phyloP scores from a whole-genome alignment of 2,888 invertebrate species.

The Xanthorhoe spadicearia region DNA sequence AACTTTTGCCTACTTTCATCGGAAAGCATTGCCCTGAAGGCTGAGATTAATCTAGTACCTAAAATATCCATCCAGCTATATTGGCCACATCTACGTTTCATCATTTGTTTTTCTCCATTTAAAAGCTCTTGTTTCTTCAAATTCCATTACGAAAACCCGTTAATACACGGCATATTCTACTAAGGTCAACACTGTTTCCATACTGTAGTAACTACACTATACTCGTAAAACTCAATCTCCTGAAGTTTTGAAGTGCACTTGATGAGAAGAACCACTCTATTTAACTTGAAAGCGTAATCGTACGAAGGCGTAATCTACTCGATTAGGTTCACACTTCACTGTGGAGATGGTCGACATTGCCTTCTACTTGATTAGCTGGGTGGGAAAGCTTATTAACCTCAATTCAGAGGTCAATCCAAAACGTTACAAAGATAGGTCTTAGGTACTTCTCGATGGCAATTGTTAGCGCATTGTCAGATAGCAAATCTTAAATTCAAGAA shows the following conservation, averaged over 20 bases:
- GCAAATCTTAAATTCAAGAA: no score
- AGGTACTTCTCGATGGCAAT: not conserved
- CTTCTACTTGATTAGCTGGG: conserved; percentile 4
- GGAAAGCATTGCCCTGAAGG: no score
- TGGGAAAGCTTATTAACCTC: conserved; percentile 1
- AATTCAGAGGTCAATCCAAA: not conserved
- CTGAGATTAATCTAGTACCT: no score
- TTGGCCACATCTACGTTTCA: no score
- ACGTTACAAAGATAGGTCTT: not conserved
- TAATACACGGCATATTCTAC: not conserved
- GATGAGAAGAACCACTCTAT: conserved; percentile 2
- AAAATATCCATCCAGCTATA: no score
- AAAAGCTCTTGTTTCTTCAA: not conserved
- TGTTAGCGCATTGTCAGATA: not conserved
- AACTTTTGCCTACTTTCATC: no score
- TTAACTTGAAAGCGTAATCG: conserved; percentile 13
- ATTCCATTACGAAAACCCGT: not conserved
- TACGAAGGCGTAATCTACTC: conserved; percentile 12
- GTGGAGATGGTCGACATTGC: conserved; percentile 6
- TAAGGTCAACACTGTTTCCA: not conserved
- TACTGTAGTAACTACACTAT: not conserved
- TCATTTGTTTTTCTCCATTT: not conserved
- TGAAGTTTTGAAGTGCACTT: conserved; percentile 8
- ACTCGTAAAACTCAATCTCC: conserved; percentile 4
- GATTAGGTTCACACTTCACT: conserved; percentile 8